phyloP scores from a whole-genome alignment of 2,113 vertebrate species.

The Recurvirostra avosetta region DNA sequence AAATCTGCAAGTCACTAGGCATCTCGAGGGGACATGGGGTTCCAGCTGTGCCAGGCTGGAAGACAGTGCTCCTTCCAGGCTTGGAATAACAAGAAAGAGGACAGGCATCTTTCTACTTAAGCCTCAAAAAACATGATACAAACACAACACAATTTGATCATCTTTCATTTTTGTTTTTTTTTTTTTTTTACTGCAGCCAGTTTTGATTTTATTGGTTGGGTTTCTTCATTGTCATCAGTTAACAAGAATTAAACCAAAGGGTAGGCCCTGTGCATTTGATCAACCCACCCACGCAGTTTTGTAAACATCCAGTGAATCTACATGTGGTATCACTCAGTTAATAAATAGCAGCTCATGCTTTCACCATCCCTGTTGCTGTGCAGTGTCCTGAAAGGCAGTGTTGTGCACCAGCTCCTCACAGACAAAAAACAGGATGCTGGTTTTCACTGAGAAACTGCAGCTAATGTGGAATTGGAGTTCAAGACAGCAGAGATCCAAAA shows the following conservation, averaged over 20 bases:
- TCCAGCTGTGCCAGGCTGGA: slow-evolving; percentile 31
- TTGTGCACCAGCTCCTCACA: not conserved
- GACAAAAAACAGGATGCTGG: not conserved
- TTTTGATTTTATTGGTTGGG: not conserved
- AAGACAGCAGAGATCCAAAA: not conserved
- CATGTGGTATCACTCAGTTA: slow-evolving; percentile 70
- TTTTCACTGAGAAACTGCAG: slow-evolving; percentile 1
- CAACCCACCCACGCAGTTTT: slow-evolving; percentile 62
- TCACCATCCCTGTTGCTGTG: not conserved
- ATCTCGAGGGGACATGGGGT: not conserved
- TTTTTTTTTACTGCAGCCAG: not conserved
- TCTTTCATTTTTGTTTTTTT: not conserved
- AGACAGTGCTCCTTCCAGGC: not conserved
- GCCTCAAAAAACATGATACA: not conserved
- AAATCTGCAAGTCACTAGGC: slow-evolving; percentile 21
- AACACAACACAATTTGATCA: not conserved
- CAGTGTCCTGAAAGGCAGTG: not conserved
- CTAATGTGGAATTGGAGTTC: not conserved
- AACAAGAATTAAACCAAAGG: slow-evolving; percentile 53
- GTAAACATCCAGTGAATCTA: slow-evolving; percentile 60
- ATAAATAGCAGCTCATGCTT: slow-evolving; percentile 51
- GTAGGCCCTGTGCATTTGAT: slow-evolving; percentile 9
- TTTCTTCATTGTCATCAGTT: slow-evolving; percentile 3
- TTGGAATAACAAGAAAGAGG: slow-evolving; percentile 7
- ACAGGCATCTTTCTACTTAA: not conserved